A percentile compares a stretch with the other conserved stretches of the same genome.
Conservation (phyloP, 2,888 invertebrate genomes). For the Clusia tigrina region DNA sequence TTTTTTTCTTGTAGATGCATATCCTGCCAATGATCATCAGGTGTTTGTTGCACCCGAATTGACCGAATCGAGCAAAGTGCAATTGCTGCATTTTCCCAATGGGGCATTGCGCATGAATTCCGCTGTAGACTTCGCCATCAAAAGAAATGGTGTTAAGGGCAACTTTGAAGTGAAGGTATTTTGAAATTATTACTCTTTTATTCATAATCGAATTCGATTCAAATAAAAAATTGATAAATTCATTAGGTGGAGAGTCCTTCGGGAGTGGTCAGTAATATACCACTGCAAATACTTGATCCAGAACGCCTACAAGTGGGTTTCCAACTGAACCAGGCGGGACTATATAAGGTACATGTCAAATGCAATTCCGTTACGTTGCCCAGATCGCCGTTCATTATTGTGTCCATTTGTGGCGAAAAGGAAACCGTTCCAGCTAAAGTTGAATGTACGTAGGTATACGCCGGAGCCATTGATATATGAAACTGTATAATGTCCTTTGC, state of each 20-base stretch:
- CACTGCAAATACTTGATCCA: constrained; percentile 54
- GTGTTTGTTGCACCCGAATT: constrained; percentile 59
- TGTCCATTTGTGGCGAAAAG: constrained; percentile 50
- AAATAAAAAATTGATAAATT: background rate
- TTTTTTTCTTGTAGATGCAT: constrained; percentile 49
- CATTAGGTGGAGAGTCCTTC: constrained; percentile 53
- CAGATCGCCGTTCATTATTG: constrained; percentile 58
- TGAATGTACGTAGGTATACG: constrained; percentile 29
- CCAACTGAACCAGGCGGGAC: constrained; percentile 49
- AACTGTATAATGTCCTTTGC: background rate
- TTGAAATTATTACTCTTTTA: background rate
- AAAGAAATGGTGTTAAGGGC: constrained; percentile 60
- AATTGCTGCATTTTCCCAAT: constrained; percentile 59
- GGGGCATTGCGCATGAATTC: constrained; percentile 53
- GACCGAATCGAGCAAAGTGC: constrained; percentile 57
- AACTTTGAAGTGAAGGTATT: constrained; percentile 59
- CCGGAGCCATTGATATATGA: background rate
- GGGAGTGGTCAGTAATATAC: constrained; percentile 41
- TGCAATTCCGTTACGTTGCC: constrained; percentile 59
- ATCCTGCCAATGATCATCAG: constrained; percentile 49
- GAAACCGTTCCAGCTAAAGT: constrained; percentile 32
- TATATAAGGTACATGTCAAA: constrained; percentile 59
- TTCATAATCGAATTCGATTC: background rate
- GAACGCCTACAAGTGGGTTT: constrained; percentile 55
- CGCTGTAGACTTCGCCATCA: constrained; percentile 53